Percentiles rank a stretch among this genome's conserved stretches.
phyloP scores from a whole-genome alignment of 2,888 invertebrate species.

The Odontocolon sp. region DNA sequence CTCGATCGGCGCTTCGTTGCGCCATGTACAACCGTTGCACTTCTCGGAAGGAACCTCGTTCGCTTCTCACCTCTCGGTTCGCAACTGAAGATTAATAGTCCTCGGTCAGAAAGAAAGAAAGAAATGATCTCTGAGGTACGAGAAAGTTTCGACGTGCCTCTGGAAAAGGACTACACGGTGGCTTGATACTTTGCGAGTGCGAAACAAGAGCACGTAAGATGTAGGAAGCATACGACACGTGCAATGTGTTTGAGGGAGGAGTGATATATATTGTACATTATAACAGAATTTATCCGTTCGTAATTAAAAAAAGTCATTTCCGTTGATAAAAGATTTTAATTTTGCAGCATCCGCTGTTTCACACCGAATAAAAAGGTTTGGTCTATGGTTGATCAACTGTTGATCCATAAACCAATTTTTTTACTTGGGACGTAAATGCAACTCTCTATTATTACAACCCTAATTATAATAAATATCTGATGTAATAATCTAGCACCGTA shows the following conservation, averaged over 20 bases:
- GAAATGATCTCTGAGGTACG: constrained; percentile 38
- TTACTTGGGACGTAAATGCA: no score
- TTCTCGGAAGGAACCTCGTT: constrained; percentile 68
- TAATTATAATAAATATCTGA: constrained; percentile 5
- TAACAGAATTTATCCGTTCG: constrained; percentile 4
- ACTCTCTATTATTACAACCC: no score
- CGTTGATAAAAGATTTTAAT: no score
- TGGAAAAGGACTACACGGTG: constrained; percentile 17
- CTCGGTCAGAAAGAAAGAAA: constrained; percentile 32
- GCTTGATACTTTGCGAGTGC: constrained; percentile 17
- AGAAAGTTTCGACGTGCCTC: constrained; percentile 63
- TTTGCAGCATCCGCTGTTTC: no score
- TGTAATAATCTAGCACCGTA: constrained; percentile 6
- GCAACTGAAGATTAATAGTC: constrained; percentile 70
- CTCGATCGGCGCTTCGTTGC: constrained; percentile 24
- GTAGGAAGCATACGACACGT: neutral
- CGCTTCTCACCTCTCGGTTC: constrained; percentile 57
- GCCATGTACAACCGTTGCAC: constrained; percentile 52
- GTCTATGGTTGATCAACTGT: no score
- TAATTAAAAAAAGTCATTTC: no score
- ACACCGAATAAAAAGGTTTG: no score
- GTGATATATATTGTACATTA: neutral
- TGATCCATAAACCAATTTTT: no score
- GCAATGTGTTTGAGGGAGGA: neutral
- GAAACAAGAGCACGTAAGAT: constrained; percentile 26